Conservation (phyloP, 2,113 vertebrate species). For the Natator depressus region DNA sequence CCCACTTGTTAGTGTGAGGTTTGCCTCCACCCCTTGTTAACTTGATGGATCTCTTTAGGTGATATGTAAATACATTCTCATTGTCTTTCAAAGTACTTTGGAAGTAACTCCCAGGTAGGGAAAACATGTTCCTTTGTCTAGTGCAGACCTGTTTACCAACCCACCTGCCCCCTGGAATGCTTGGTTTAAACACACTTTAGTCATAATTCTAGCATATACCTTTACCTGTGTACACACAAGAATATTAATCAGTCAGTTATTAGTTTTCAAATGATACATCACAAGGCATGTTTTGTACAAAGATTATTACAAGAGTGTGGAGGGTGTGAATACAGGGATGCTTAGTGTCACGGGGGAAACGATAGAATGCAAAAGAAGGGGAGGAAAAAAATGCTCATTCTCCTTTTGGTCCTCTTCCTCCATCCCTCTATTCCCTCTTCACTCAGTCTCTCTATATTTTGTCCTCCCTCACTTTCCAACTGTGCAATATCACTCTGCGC, state of each 20-base stretch:
- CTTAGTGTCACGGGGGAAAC: neutral
- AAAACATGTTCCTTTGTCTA: neutral
- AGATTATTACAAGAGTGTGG: neutral
- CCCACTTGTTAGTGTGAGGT: neutral
- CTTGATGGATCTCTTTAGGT: neutral
- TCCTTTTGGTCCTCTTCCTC: neutral
- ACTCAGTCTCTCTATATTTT: neutral
- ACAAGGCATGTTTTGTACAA: neutral
- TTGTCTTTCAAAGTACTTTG: neutral
- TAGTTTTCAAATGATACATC: neutral
- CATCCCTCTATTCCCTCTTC: neutral
- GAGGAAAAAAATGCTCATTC: neutral
- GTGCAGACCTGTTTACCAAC: neutral
- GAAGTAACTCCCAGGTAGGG: neutral
- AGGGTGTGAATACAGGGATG: neutral
- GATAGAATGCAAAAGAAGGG: neutral
- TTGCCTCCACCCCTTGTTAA: neutral
- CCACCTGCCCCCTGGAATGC: neutral
- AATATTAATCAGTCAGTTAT: neutral
- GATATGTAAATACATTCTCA: neutral
- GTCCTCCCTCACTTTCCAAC: neutral
- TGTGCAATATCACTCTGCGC: neutral
- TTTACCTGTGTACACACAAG: neutral
- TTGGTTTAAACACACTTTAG: neutral
- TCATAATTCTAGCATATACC: neutral